Evolutionary conservation across 2,888 invertebrate species (phyloP), one percentile per base, ranked within the genome.

Genomic region (Agrochola circellaris): DNA sequence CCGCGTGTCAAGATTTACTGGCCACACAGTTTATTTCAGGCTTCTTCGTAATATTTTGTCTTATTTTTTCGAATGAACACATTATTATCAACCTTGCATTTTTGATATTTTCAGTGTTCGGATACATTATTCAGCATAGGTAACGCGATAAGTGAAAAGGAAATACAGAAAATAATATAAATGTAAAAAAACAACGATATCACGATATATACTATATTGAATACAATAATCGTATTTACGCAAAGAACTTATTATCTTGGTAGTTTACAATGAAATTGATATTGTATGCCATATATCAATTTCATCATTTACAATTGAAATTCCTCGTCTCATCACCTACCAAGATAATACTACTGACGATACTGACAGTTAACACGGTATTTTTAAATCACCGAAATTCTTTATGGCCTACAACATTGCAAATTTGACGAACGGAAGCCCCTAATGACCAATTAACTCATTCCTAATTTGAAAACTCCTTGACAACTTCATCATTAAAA

Each of bases 21-120:
- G 62, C 2, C 51, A 76, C 48, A 64, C 48, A 45, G 61, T 62
- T 42, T 42, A 30, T 62, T 60, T 78, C 67, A 56, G 45, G 58
- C 56, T 56, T 60, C n/a, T 60, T 73, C 5, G 23, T n/a, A 65
- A 68, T 13, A 30, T 66, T 72, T 86, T 64, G 45, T 68, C 71
- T 73, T 84, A 82, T 80, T 75, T 76, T 73, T 81, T 82, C 76
- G 60, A 86, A 75, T 79, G 79, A 83, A 83, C 68, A 79, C 77
- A 80, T 84, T 68, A 72, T 61, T 85, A 82, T 78, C 72, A 75
- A 78, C 78, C 83, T 75, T 83, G 81, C 73, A 68, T 67, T 76
- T 60, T 70, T 62, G 65, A 78, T 64, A 64, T 38, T 71, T 75
- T 48, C 48, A 61, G 26, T 62, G n/a, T 38, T 60, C 56, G 60